Base-by-base conservation (phyloP, 2,888 invertebrate genomes). In the Lithophane ornitopus region DNA sequence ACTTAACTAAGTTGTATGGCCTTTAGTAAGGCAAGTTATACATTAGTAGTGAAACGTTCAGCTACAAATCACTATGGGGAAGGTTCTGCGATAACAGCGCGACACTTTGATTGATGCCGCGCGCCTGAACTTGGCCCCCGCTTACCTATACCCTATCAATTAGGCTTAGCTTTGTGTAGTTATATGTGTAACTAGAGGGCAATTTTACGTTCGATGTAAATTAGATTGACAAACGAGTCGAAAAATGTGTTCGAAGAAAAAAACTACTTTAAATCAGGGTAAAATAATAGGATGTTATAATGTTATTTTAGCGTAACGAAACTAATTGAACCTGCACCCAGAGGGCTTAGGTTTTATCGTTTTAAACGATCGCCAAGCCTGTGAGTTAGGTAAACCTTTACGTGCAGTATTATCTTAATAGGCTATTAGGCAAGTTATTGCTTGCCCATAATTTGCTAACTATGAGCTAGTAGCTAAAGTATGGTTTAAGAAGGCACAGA, bases 41-140 rank as follows among this genome's bases (percentile, higher is more conserved):
- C 84, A 85, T 89, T 83, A 85, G 76, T 74, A 83, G 84, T 86
- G 85, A 88, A 90, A 89, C 87, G 83, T 84, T 87, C 74, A 83
- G 81, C 78, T 81, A 88, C 87, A 89, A 89, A 91, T 90, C 89
- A 89, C 88, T 88, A 88, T 89, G 90, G 88, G 87, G 85, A 82
- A 79, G 88, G 89, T 89, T 89, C 85, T 82, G 79, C 89, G 91
- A 91, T 93, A 91, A 73, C 73, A 67, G 77, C 14, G 85, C 86
- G 92, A 90, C 91, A 83, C 85, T 91, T 91, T 92, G 93, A 94
- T 93, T 90, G 91, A 93, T 91, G 91, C 87, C 83, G 78, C 78
- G 84, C 80, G 86, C 84, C 78, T 80, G 77, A 81, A 81, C 76
- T 84, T 80, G 80, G 82, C 85, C 81, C 84, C 71, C 74, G 65